phyloP scores from a whole-genome alignment of 2,888 invertebrate genomes.

The Apodemia hepburni region DNA sequence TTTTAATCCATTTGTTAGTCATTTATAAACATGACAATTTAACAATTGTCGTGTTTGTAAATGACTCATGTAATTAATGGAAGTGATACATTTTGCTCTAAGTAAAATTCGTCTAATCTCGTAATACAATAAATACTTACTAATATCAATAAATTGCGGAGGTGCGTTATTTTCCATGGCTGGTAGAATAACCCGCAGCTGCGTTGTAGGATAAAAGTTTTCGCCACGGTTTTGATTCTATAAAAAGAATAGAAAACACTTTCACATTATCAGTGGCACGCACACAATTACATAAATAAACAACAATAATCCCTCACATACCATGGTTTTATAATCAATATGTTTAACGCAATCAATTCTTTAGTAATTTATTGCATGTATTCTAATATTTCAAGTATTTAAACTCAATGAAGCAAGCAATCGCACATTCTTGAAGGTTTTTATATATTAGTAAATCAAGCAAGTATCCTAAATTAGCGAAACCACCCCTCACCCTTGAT shows the following conservation, averaged over 20 bases:
- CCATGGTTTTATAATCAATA: slow-evolving; percentile 36
- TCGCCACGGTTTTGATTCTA: slow-evolving; percentile 61
- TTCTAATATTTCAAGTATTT: slow-evolving; percentile 26
- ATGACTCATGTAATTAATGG: not conserved
- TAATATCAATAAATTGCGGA: slow-evolving; percentile 60
- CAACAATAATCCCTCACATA: slow-evolving; percentile 47
- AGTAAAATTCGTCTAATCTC: not conserved
- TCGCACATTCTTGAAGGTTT: slow-evolving; percentile 44
- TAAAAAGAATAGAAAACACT: slow-evolving; percentile 45
- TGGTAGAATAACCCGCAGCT: slow-evolving; percentile 65
- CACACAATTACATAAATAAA: slow-evolving; percentile 64
- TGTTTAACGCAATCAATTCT: slow-evolving; percentile 11
- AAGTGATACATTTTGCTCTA: not conserved
- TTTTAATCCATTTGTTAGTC: too few species aligned
- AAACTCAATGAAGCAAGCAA: slow-evolving; percentile 39
- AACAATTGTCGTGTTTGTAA: not conserved
- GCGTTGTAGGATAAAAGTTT: slow-evolving; percentile 52
- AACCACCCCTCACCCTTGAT: not conserved
- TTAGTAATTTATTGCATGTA: not conserved
- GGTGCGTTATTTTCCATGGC: slow-evolving; percentile 52
- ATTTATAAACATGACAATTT: too few species aligned
- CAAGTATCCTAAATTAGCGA: slow-evolving; percentile 15
- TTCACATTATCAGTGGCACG: slow-evolving; percentile 44
- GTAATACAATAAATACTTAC: slow-evolving; percentile 41
- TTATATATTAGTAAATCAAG: slow-evolving; percentile 26